Conservation (phyloP, 2,888 invertebrate species). For the Acheta domesticus region DNA sequence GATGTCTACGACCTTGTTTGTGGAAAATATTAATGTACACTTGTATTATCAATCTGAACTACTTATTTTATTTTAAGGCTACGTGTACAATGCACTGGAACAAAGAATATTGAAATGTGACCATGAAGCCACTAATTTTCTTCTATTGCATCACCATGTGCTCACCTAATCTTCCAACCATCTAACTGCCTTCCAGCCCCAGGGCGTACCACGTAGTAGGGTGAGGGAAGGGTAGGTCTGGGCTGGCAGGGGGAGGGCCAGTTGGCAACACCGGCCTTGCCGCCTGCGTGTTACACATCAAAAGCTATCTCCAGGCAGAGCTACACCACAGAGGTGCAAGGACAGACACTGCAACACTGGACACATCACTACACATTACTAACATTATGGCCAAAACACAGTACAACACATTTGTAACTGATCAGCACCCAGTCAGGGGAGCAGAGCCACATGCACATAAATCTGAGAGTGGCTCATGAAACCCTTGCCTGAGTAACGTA, state of each 20-base stretch:
- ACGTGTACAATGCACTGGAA: neutral
- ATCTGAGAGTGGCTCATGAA: too few relatives aligned
- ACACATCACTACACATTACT: constrained; percentile 11
- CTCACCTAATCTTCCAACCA: constrained; percentile 18
- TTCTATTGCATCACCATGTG: constrained; percentile 7
- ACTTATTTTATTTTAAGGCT: neutral
- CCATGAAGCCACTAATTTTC: neutral
- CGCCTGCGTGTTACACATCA: neutral
- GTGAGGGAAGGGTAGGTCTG: constrained; percentile 18
- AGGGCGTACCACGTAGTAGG: neutral
- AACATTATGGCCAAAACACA: neutral
- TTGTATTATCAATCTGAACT: neutral
- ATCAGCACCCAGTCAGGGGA: neutral
- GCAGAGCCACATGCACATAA: too few relatives aligned
- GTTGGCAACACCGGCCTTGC: neutral
- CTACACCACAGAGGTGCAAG: constrained; percentile 18
- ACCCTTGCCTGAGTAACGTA: too few relatives aligned
- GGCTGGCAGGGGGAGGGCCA: neutral
- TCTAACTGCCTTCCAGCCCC: neutral
- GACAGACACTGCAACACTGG: constrained; percentile 18
- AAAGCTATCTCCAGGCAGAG: constrained; percentile 7
- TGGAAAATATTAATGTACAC: too few relatives aligned
- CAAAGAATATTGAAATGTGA: constrained; percentile 1
- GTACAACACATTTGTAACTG: neutral
- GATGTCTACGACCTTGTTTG: too few relatives aligned